A percentile compares a stretch with the other conserved stretches of the same genome.
Conservation (phyloP, 2,888 invertebrate species). For the Himalopsyche kuldschensis region DNA sequence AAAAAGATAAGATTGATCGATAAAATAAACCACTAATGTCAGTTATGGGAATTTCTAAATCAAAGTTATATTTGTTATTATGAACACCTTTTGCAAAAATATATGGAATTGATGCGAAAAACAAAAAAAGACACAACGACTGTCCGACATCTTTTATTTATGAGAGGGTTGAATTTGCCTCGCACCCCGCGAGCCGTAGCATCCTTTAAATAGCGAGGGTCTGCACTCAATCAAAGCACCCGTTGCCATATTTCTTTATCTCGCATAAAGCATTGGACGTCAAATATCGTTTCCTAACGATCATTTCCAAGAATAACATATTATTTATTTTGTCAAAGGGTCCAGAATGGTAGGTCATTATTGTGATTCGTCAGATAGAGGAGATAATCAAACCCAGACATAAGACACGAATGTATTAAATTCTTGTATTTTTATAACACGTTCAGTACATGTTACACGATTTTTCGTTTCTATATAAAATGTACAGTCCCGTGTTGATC, state of each 20-base stretch:
- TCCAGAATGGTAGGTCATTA: neutral
- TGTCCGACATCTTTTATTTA: conserved; percentile 24
- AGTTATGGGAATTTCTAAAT: no score
- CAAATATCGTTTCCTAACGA: neutral
- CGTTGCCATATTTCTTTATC: conserved; percentile 10
- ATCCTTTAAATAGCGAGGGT: neutral
- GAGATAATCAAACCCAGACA: no score
- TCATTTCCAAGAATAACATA: neutral
- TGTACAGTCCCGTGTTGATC: no score
- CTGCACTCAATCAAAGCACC: conserved; percentile 19
- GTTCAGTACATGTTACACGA: no score
- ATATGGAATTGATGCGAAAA: conserved; percentile 28
- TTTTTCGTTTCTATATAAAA: no score
- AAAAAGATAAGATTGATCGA: no score
- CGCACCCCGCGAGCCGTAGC: conserved; percentile 4
- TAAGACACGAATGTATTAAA: no score
- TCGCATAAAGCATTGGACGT: conserved; percentile 17
- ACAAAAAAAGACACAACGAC: conserved; percentile 6
- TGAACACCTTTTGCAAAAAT: neutral
- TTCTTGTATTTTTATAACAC: no score
- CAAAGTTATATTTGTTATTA: neutral
- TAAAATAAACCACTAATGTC: no score
- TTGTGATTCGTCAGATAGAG: no score
- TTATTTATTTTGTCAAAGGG: neutral
- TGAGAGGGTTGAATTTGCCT: neutral